Evolutionary conservation across 2,888 invertebrate species (phyloP), one percentile per base, ranked within the genome.

Genomic region (Anarsia innoxiella): DNA sequence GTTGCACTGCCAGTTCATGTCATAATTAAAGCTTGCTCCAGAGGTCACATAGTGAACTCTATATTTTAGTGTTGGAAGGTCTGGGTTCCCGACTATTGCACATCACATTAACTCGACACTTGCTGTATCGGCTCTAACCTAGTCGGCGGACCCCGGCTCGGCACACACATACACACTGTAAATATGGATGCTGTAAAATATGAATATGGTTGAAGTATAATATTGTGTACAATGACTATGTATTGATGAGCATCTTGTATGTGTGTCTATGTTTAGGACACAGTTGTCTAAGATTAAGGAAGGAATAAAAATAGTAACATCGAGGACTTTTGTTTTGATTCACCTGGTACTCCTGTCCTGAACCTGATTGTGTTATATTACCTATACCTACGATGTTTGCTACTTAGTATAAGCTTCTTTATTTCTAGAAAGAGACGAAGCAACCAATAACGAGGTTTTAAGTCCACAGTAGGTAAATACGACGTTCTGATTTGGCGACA

Each of bases 121-220:
- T n/a, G n/a, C n/a, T n/a, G n/a, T n/a, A n/a, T n/a, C n/a, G 8
- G 8, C 8, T 19, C 19, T 19, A 19, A 19, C 8, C 19, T 19
- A 19, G 30, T 31, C 36, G 41, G 47, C 46, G 59, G 61, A 63
- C 57, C 55, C 56, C n/a, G n/a, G n/a, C 50, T 52, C 56, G 56
- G 54, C 59, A 61, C 69, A 73, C 74, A 71, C 64, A 63, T 65
- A 72, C 69, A 54, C 59, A 59, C 25, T 83, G 83, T 83, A 83
- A 73, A 82, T 83, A 83, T 77, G 73, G 76, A 80, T 75, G 76
- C 79, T 83, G 76, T 83, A 80, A 74, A 79, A 70, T 77, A 78
- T 74, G 71, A 62, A 65, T 69, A 35, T 33, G 26, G 33, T 33
- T 33, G 26, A 33, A 33, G 33, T 33, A 66, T 69, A 53, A 58